Evolutionary conservation across 2,888 invertebrate genomes (phyloP), one percentile per base, ranked within the genome.

Genomic region (Synanthedon tipuliformis): DNA sequence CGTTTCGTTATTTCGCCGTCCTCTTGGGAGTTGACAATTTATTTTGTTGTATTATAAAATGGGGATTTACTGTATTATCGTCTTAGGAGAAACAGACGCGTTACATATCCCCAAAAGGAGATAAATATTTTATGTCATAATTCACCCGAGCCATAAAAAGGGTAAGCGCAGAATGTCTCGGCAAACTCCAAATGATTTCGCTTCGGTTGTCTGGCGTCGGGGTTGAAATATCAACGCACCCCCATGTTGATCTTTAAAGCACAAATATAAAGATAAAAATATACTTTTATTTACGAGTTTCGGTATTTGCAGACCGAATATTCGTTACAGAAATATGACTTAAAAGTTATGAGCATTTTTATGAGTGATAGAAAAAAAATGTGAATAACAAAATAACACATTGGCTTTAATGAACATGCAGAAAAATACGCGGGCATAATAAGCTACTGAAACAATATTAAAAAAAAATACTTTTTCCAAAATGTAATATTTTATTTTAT

Each of bases 111-210:
- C 75, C 67, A 65, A 75, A 78, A 75, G 73, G 72, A 76, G 75
- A 80, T 81, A 80, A 81, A 82, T 81, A 82, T 82, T 82, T 82
- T 80, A 82, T 81, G 73, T 75, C 78, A 79, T 81, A 81, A 82
- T 81, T 82, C 78, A 80, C 73, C 75, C 63, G 64, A 60, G 73
- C 78, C 69, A 78, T 79, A 81, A 80, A 82, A 81, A 80, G 75
- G 77, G 77, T 73, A 77, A 70, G 69, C 70, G 69, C 65, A 73
- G 70, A 65, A 64, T 66, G 69, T 65, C 66, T 70, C 63, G 70
- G 66, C 10, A 45, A 45, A 45, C 45, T 45, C 49, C 18, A 49
- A 73, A 80, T 76, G 72, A 75, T 79, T 80, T 74, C 66, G 72
- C 69, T 63, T 45, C 45, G 34, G 34, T 34, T 45, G 45, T 49